Base-by-base conservation (phyloP, 92 coral and sea anemone genomes). In the Paragorgia papillata region DNA sequence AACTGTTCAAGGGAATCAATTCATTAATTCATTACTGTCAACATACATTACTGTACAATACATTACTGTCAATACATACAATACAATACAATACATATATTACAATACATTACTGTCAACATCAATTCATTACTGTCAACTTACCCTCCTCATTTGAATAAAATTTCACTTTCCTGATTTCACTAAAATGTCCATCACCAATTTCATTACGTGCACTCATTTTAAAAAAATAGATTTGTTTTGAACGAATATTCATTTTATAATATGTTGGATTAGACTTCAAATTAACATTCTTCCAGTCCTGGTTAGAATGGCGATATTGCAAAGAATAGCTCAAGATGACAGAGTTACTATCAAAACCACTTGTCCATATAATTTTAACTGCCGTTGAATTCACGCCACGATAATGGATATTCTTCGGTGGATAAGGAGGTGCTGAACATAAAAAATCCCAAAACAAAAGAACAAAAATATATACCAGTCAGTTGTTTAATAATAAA, bases 361-460 rank as follows among this genome's bases (percentile, higher is more conserved):
- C 87, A 14, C 79, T 88, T 24, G 75, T 66, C 97, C 97, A 93
- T 17, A 88, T 76, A 80, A 93, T 90, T 76, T 93, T 93, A 26
- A 93, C 84, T 13, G 96, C 96, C 4, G 82, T 33, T 0, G 91
- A 67, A 9, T 70, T 66, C 56, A 74, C 43, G 18, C 66, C 55
- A 1, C 12, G 60, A 84, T 90, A 88, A 13, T 49, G 46, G 22
- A 93, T 84, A 62, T 71, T 63, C 28, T 39, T 54, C 1, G 97
- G 97, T 2, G 96, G 91, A 14, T 80, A 84, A 1, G 97, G 97
- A 0, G 96, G 85, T 37, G 85, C 97, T 93, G 74, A 15, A 57
- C 37, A 32, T 41, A 10, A 29, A 49, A 65, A n/a, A 66, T 54
- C n/a, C n/a, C n/a, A n/a, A n/a, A n/a, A n/a, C n/a, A n/a, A n/a